phyloP scores from a whole-genome alignment of 2,113 vertebrate species.

The Heteronetta atricapilla region DNA sequence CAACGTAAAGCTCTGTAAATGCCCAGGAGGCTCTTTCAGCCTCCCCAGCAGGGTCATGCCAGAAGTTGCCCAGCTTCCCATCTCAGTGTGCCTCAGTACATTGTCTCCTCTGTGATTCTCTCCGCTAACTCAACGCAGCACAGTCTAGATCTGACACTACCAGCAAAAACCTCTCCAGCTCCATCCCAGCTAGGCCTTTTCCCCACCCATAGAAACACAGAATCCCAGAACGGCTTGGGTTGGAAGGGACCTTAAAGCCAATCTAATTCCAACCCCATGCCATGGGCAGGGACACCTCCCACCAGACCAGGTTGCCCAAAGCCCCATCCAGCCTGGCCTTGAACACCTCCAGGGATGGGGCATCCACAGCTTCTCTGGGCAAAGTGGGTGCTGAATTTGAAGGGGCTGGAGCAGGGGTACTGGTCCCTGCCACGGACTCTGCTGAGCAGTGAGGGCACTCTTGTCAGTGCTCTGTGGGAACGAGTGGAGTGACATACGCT shows the following conservation, averaged over 20 bases:
- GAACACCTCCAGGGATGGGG: too few species aligned
- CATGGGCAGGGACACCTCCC: too few species aligned
- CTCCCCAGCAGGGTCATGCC: not conserved
- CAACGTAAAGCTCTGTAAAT: not conserved
- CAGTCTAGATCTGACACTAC: not conserved
- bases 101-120: not conserved
- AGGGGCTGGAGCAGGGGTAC: not conserved
- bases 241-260: too few species aligned
- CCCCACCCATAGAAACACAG: too few species aligned
- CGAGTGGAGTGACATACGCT: constrained; percentile 50
- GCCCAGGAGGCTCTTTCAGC: not conserved
- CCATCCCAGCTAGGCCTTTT: not conserved
- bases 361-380: too few species aligned
- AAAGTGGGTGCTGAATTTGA: not conserved
- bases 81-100: not conserved
- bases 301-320: too few species aligned
- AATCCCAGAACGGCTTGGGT: too few species aligned
- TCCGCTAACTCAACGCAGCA: not conserved
- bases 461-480: constrained; percentile 43
- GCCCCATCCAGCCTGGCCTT: too few species aligned
- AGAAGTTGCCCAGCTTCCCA: not conserved
- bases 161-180: not conserved
- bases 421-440: not conserved
- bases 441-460: not conserved
- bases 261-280: too few species aligned